Base-by-base conservation (phyloP, 2,797 vertebrate species). In the Amblyopsis hoosieri region DNA sequence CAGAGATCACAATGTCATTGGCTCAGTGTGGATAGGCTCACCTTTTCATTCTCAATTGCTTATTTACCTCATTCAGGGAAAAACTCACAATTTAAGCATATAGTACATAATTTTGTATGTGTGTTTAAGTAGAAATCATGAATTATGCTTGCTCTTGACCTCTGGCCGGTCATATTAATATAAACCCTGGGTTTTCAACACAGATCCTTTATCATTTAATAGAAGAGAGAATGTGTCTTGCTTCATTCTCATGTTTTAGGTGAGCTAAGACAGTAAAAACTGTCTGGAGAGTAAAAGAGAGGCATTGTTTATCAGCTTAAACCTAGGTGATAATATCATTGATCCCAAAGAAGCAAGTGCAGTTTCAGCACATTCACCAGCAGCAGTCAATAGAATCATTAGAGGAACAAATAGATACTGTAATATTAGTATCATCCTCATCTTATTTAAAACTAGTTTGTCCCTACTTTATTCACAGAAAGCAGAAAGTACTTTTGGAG, bases 241-340 rank as follows among this genome's bases (percentile, higher is more conserved):
- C 76, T 74, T 79, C 70, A 75, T 80, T 75, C 87, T 76, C 70
- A 67, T 77, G 62, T 65, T 81, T 79, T 83, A 78, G 81, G 76
- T 82, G 45, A 79, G 71, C 45, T 42, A 42, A 42, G 3, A 42
- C 37, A 42, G 37, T 42, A 42, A 42, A 42, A 42, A 62, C 66
- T 66, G 59, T 14, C 55, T 60, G 57, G 57, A 78, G 71, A 67
- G 69, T 75, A 64, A 29, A 82, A 82, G 70, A 62, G 78, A 83
- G 37, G 79, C 76, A 73, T 80, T 77, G 67, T 80, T 83, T 78
- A 74, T 70, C 75, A 65, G 74, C 72, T 66, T 67, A 60, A 81
- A 83, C 72, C 75, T 78, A 11, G 17, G 72, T 74, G 76, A 78
- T 81, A 79, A 83, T 83, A 61, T 69, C 65, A 67, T 74, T 75